phyloP scores from a whole-genome alignment of 2,888 invertebrate genomes.

The Catocala sponsa region DNA sequence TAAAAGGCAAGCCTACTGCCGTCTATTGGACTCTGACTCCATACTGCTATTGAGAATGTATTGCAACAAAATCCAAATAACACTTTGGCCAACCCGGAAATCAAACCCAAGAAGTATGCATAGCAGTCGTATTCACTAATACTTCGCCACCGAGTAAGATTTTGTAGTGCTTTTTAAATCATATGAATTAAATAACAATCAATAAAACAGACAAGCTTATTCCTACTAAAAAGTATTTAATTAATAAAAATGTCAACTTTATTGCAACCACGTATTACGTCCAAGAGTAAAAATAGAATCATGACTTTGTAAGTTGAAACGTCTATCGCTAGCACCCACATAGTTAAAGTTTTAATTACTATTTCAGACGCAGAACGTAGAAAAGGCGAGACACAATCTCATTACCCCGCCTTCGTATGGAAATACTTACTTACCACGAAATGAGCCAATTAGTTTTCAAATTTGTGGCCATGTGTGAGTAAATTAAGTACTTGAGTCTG shows the following conservation, averaged over 20 bases:
- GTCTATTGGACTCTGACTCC: too few relatives aligned
- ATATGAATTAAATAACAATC: too few relatives aligned
- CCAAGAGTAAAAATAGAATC: slow-evolving; percentile 20
- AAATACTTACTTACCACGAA: slow-evolving; percentile 28
- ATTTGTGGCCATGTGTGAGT: slow-evolving; percentile 40
- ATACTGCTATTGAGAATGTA: too few relatives aligned
- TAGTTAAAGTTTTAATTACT: slow-evolving; percentile 37
- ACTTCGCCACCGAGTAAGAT: too few relatives aligned
- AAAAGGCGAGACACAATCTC: slow-evolving; percentile 38
- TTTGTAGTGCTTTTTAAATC: too few relatives aligned
- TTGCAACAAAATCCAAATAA: too few relatives aligned
- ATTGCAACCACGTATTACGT: neutral
- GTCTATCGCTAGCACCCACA: slow-evolving; percentile 7
- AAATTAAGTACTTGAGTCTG: slow-evolving; percentile 40
- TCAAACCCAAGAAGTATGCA: too few relatives aligned
- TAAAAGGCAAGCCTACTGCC: too few relatives aligned
- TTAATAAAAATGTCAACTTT: neutral
- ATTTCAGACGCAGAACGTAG: slow-evolving; percentile 24
- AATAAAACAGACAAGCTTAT: too few relatives aligned
- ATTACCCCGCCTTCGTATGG: slow-evolving; percentile 31
- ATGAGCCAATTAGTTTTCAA: slow-evolving; percentile 51
- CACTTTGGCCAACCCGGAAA: too few relatives aligned
- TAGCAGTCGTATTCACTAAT: too few relatives aligned
- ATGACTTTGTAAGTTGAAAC: neutral
- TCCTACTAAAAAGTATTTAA: too few relatives aligned